These are phyloP conservation scores for Anoplolepis gracilipes DNA, from an alignment of 1,140 invertebrate genomes.

Conservation along the genomic window DNA sequence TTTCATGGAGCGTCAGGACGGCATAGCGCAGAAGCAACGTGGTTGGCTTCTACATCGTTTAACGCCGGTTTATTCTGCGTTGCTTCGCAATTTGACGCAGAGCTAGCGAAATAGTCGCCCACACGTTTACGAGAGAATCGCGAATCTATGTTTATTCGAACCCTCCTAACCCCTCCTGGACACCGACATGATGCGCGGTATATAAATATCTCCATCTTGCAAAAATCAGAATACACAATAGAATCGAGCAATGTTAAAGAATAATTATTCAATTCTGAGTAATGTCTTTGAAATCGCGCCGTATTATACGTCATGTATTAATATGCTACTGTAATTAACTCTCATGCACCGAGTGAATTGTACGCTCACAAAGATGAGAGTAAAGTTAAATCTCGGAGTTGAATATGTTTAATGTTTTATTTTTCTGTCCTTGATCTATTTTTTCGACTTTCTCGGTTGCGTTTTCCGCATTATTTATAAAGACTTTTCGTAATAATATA, in stretches of 20 bases:
- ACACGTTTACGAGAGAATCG: background rate
- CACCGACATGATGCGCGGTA: background rate
- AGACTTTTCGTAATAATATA: background rate
- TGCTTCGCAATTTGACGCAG: conserved; percentile 32
- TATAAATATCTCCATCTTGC: no score
- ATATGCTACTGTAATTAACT: conserved; percentile 14
- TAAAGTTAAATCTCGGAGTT: background rate
- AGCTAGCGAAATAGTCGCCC: background rate
- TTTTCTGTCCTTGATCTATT: background rate
- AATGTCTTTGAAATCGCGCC: background rate
- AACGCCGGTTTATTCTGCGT: conserved; percentile 49
- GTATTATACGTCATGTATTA: background rate
- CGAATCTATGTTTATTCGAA: conserved; percentile 5
- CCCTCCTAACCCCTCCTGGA: background rate
- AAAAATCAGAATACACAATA: background rate
- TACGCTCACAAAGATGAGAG: conserved; percentile 4
- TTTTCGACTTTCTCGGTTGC: background rate
- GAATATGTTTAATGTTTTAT: background rate
- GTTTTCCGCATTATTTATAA: background rate
- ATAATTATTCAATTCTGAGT: background rate
- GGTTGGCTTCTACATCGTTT: conserved; percentile 55
- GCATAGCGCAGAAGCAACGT: conserved; percentile 60
- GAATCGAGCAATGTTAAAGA: background rate
- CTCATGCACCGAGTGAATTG: background rate
- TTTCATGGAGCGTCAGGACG: conserved; percentile 60